phyloP scores from a whole-genome alignment of 2,113 vertebrate genomes.

The Cheirogaleus medius region DNA sequence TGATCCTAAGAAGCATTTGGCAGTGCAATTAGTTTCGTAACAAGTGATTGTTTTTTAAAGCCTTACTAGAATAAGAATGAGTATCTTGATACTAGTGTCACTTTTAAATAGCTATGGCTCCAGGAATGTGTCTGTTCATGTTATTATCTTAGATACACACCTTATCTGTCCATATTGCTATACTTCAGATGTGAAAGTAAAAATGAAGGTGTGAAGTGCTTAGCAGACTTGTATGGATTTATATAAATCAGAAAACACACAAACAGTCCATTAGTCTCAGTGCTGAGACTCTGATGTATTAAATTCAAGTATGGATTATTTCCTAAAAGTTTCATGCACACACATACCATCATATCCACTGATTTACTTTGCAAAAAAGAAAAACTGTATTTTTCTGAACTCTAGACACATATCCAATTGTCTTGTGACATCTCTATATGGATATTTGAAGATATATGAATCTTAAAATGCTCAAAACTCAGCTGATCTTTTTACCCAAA shows the following conservation, averaged over 20 bases:
- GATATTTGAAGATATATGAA: constrained; percentile 40
- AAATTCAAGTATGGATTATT: constrained; percentile 48
- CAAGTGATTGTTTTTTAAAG: constrained; percentile 62
- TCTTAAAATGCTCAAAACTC: constrained; percentile 12
- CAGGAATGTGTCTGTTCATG: constrained; percentile 69
- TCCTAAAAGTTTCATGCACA: neutral
- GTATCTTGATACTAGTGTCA: constrained; percentile 77
- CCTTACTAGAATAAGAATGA: constrained; percentile 71
- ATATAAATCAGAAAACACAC: constrained; percentile 74
- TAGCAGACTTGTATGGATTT: constrained; percentile 74
- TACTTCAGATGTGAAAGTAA: constrained; percentile 84
- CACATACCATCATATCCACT: neutral
- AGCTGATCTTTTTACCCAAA: neutral
- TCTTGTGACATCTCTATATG: neutral
- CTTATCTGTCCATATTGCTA: constrained; percentile 84
- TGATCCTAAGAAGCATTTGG: constrained; percentile 42
- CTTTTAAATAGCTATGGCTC: constrained; percentile 80
- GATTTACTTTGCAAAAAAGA: constrained; percentile 9
- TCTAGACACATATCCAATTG: neutral
- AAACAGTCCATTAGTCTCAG: constrained; percentile 37
- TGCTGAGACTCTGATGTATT: constrained; percentile 27
- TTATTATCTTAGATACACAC: constrained; percentile 78
- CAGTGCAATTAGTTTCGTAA: constrained; percentile 74
- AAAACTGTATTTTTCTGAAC: neutral
- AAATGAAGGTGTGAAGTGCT: constrained; percentile 85